phyloP scores from a whole-genome alignment of 2,888 invertebrate genomes.

The Bugula neritina region DNA sequence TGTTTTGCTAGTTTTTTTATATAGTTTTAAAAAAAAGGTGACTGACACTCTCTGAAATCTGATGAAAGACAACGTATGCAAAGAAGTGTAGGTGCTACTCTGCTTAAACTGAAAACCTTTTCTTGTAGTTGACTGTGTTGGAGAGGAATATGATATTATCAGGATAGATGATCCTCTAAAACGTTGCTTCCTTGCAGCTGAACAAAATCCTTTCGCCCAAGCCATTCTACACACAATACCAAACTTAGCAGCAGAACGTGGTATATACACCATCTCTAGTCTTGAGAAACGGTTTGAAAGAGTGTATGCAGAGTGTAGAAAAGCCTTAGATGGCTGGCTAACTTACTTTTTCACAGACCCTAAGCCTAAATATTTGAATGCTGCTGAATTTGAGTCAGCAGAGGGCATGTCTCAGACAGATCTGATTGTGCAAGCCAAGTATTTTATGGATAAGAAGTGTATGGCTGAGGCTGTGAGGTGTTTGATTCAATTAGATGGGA shows the following conservation, averaged over 20 bases:
- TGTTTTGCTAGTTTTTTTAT: too few species aligned
- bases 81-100: too few species aligned
- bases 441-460: conserved; percentile 81
- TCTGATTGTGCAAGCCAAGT: conserved; percentile 75
- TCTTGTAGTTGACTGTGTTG: conserved; percentile 14
- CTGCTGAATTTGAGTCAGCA: conserved; percentile 35
- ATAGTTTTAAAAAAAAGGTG: too few species aligned
- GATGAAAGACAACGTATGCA: too few species aligned
- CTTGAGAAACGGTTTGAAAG: conserved; percentile 71
- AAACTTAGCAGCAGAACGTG: conserved; percentile 66
- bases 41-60: too few species aligned
- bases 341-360: neutral
- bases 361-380: conserved; percentile 56
- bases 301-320: conserved; percentile 47
- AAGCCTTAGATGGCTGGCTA: neutral
- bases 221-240: conserved; percentile 4
- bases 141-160: neutral
- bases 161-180: conserved; percentile 16
- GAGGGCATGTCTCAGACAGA: conserved; percentile 71
- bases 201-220: conserved; percentile 9
- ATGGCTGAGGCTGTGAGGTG: conserved; percentile 77
- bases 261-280: conserved; percentile 81
- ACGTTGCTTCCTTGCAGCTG: conserved; percentile 13
- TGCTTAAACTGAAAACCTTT: too few species aligned
- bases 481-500: conserved; percentile 78